Evolutionary conservation across 1,140 invertebrate genomes (phyloP).

Genomic region (Patella vulgata): DNA sequence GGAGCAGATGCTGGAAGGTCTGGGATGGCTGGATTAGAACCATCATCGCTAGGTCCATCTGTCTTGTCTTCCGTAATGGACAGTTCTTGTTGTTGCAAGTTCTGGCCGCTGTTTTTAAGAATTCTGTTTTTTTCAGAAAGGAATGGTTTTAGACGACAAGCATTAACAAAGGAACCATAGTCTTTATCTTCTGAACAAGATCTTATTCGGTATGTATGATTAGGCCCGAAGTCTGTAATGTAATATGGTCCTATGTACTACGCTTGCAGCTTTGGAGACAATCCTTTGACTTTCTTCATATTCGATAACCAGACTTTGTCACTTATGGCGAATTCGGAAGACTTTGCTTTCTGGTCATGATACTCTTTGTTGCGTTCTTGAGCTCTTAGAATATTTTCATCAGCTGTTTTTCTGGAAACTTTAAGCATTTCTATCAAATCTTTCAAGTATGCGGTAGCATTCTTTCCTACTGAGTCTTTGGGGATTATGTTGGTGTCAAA

Average conservation of each 20-base stretch:
- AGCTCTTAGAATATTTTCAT: constrained; percentile 12
- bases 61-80: background rate
- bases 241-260: constrained; percentile 29
- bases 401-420: constrained; percentile 15
- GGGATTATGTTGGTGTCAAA: constrained; percentile 19
- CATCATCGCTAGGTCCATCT: background rate
- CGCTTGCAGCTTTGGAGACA: constrained; percentile 8
- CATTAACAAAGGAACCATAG: constrained; percentile 20
- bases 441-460: background rate
- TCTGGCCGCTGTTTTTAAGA: too few relatives aligned
- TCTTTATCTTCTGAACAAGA: constrained; percentile 9
- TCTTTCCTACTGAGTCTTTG: background rate
- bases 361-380: constrained; percentile 20
- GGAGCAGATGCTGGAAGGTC: too few relatives aligned
- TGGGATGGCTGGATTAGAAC: background rate
- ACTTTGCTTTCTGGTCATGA: constrained; percentile 20
- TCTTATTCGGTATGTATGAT: constrained; percentile 18
- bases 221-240: constrained; percentile 11
- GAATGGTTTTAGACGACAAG: constrained; percentile 19
- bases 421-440: constrained; percentile 10
- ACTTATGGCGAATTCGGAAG: constrained; percentile 10
- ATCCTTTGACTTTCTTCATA: constrained; percentile 5
- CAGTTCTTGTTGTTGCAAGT: background rate
- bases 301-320: constrained; percentile 18
- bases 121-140: background rate